These are phyloP conservation scores for Carabus problematicus DNA, from an alignment of 2,888 invertebrate genomes.

Conservation along the genomic window DNA sequence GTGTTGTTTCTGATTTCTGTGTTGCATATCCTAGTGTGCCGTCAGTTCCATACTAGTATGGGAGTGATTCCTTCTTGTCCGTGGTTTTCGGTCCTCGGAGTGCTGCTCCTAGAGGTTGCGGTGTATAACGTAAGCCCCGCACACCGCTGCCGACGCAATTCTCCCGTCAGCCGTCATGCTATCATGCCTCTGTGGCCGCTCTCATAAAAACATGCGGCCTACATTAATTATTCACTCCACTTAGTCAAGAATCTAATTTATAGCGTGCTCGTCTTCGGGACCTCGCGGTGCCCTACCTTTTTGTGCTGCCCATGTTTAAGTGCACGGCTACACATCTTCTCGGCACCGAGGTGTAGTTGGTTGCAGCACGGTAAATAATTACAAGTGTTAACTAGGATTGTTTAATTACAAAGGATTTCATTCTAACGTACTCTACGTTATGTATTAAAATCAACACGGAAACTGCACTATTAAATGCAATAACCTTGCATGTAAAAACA, in stretches of 20 bases:
- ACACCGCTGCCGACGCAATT: background rate
- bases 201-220: conserved; percentile 32
- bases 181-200: conserved; percentile 17
- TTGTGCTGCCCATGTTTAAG: background rate
- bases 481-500: too few relatives aligned
- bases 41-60: too few relatives aligned
- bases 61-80: too few relatives aligned
- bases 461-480: too few relatives aligned
- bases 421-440: background rate
- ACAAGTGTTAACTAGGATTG: conserved; percentile 1
- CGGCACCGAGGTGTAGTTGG: background rate
- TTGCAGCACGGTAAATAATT: background rate
- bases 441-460: too few relatives aligned
- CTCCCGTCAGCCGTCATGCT: background rate
- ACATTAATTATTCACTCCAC: conserved; percentile 39
- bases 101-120: too few relatives aligned
- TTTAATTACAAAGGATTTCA: background rate
- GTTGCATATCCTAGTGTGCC: too few relatives aligned
- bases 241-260: conserved; percentile 38
- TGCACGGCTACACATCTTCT: background rate
- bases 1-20: too few relatives aligned
- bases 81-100: too few relatives aligned
- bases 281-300: background rate
- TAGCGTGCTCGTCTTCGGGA: background rate
- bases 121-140: background rate